phyloP scores from a whole-genome alignment of 2,113 vertebrate genomes.

The Ranitomeya imitator region DNA sequence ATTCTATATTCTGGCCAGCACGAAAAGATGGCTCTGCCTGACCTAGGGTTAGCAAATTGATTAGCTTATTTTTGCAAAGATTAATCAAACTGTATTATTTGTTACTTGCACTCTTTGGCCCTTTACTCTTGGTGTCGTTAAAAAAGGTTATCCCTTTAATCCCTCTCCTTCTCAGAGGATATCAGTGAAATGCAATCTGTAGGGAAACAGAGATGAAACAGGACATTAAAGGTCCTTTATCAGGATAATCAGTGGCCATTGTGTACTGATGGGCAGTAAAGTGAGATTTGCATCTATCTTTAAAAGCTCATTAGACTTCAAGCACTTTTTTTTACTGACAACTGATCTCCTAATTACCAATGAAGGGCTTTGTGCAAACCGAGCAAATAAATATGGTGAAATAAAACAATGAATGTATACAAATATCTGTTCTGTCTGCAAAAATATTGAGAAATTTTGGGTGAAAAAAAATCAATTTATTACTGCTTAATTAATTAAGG shows the following conservation, averaged over 20 bases:
- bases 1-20: constrained; percentile 30
- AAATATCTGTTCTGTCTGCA: neutral
- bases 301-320: constrained; percentile 26
- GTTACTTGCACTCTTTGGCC: constrained; percentile 43
- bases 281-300: constrained; percentile 29
- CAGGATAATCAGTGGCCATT: constrained; percentile 17
- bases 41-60: constrained; percentile 41
- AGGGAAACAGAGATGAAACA: neutral
- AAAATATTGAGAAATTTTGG: neutral
- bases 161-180: neutral
- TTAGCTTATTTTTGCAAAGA: constrained; percentile 51
- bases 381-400: neutral
- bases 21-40: constrained; percentile 36
- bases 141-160: constrained; percentile 11
- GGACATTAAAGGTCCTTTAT: constrained; percentile 36
- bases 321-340: neutral
- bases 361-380: neutral
- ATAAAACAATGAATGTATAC: neutral
- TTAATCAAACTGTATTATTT: constrained; percentile 54
- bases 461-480: neutral
- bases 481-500: too few species aligned
- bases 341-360: neutral
- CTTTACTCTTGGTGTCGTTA: constrained; percentile 24
- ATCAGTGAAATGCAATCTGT: constrained; percentile 24
- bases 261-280: constrained; percentile 25